phyloP scores from a whole-genome alignment of 2,113 vertebrate genomes.

The Parotia lawesii region DNA sequence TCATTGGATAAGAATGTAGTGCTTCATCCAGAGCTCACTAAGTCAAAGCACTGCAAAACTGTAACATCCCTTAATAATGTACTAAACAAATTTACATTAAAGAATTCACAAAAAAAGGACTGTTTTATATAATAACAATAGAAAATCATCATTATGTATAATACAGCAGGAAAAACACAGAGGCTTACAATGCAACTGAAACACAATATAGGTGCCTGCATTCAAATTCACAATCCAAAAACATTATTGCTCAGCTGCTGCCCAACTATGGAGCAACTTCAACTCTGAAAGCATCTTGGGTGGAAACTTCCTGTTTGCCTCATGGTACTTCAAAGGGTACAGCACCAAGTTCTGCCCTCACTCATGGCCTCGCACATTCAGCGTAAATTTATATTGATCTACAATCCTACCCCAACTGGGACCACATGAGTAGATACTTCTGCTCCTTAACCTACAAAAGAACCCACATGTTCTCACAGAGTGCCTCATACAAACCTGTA shows the following conservation, averaged over 20 bases:
- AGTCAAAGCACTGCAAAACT: neutral
- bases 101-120: neutral
- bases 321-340: neutral
- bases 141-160: neutral
- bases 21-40: neutral
- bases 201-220: neutral
- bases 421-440: neutral
- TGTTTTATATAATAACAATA: neutral
- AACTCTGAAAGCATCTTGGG: neutral
- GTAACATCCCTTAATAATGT: neutral
- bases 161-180: neutral
- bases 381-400: neutral
- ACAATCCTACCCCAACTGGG: neutral
- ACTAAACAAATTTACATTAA: neutral
- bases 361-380: neutral
- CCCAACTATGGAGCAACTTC: neutral
- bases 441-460: neutral
- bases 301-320: neutral
- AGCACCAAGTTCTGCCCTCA: neutral
- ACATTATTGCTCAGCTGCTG: neutral
- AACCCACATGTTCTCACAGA: neutral
- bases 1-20: slow-evolving; percentile 8
- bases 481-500: neutral
- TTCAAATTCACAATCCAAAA: neutral
- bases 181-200: neutral